Conservation (phyloP, 2,888 invertebrate species). For the Ganaspis brasiliensis region DNA sequence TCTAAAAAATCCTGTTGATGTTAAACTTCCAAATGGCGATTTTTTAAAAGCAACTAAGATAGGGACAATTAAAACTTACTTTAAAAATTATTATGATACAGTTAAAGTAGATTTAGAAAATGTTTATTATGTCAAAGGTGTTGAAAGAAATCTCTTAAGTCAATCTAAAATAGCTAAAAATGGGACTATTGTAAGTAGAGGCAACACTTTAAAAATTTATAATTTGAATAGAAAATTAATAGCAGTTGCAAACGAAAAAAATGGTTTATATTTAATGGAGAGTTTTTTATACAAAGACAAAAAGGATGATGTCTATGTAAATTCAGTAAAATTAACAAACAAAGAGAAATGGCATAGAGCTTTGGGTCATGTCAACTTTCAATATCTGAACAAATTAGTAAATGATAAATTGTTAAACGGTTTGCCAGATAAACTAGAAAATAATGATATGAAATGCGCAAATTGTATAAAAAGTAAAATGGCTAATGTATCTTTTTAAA, state of each 20-base stretch:
- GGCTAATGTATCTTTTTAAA: constrained; percentile 8
- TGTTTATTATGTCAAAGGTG: constrained; percentile 47
- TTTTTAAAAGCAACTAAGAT: constrained; percentile 57
- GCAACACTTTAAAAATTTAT: constrained; percentile 53
- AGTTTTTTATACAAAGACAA: constrained; percentile 41
- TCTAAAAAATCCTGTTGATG: constrained; percentile 52
- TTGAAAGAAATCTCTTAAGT: constrained; percentile 52
- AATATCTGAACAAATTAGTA: not conserved
- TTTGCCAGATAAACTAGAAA: constrained; percentile 31
- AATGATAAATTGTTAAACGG: constrained; percentile 47
- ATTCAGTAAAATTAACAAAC: not conserved
- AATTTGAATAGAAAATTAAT: constrained; percentile 44
- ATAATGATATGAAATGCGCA: constrained; percentile 1
- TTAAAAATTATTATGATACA: constrained; percentile 48
- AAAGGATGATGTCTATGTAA: constrained; percentile 15
- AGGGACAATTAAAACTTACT: constrained; percentile 49
- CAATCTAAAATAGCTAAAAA: constrained; percentile 50
- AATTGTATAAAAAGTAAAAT: constrained; percentile 32
- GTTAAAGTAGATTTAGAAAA: constrained; percentile 41
- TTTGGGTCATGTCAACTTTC: not conserved
- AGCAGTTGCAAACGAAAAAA: constrained; percentile 47
- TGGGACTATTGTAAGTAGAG: constrained; percentile 50
- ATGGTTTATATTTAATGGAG: constrained; percentile 48
- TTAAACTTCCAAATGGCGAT: constrained; percentile 55
- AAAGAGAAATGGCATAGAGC: constrained; percentile 56